Evolutionary conservation across 2,888 invertebrate genomes (phyloP), one percentile per base, ranked within the genome.

Genomic region (Geotrupes spiniger): DNA sequence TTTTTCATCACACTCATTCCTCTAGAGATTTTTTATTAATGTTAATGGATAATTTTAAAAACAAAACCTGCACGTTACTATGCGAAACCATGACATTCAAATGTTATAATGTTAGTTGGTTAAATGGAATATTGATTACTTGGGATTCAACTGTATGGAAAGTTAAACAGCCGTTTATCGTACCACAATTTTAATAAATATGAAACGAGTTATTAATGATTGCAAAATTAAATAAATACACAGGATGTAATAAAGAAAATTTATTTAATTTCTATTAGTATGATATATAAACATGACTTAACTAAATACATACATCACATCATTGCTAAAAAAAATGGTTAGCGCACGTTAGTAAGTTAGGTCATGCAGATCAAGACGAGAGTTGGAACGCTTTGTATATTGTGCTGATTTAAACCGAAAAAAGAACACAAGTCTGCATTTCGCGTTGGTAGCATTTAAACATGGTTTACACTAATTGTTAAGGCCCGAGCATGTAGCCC

Each of bases 301-400:
- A 57, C 65, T 59, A 66, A 57, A 53, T 66, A 70, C 66, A 71
- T 70, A 69, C 69, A 70, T 71, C 71, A 71, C 70, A 72, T 72
- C 66, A 63, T 70, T 65, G 66, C 70, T 69, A 54, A 69, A 68
- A 62, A 61, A 63, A 64, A 65, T 59, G 61, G 61, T 65, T 67
- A 65, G 47, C 43, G 44, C 51, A 56, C 50, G 45, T 58, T 52
- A 53, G 53, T 54, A 51, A 52, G 52, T 54, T 54, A 48, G 44
- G 46, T 54, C 53, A 54, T 58, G 52, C 51, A 56, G 49, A 56
- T 47, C 50, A 49, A 53, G 49, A 47, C 49, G 39, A 53, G 31
- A 48, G 45, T 46, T 48, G 41, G 44, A 45, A 51, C 42, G 44
- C 39, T 49, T 47, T 27, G 16, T 36, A 44, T 29, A 53, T 54